Evolutionary conservation across 2,797 vertebrate species (phyloP).

Genomic region (Taeniopygia guttata): DNA sequence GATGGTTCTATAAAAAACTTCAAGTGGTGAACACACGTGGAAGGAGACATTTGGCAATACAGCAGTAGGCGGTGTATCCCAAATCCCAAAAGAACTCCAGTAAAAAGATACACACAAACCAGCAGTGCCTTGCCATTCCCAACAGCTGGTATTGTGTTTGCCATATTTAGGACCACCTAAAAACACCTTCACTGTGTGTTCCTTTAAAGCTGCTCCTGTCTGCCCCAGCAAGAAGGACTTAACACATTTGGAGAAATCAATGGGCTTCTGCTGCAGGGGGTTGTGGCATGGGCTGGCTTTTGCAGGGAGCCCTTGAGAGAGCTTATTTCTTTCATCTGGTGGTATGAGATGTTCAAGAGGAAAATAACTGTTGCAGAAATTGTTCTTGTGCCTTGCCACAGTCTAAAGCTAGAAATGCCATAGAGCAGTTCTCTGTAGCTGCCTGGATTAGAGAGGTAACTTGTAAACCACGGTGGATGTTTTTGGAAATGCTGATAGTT

Average conservation of each 20-base stretch:
- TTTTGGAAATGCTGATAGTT: background rate
- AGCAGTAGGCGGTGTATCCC: background rate
- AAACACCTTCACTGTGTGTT: background rate
- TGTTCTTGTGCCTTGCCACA: background rate
- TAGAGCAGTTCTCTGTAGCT: background rate
- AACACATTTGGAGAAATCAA: background rate
- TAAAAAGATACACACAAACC: background rate
- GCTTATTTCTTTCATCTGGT: background rate
- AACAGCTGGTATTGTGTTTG: background rate
- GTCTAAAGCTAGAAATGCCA: background rate
- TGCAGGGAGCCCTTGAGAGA: background rate
- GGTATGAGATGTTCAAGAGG: background rate
- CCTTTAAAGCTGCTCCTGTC: background rate
- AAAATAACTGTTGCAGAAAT: background rate
- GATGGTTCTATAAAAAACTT: background rate
- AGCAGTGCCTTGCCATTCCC: background rate
- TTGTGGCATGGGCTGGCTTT: background rate
- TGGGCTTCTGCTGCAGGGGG: background rate
- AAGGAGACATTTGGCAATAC: background rate
- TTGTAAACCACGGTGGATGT: background rate
- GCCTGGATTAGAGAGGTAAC: background rate
- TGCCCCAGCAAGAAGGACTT: background rate
- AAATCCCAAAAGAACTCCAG: background rate
- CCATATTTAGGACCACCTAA: background rate
- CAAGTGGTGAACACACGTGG: accelerated